Evolutionary conservation across 1,140 invertebrate species (phyloP), one percentile per base, ranked within the genome.

Genomic region (Chironomus tepperi): DNA sequence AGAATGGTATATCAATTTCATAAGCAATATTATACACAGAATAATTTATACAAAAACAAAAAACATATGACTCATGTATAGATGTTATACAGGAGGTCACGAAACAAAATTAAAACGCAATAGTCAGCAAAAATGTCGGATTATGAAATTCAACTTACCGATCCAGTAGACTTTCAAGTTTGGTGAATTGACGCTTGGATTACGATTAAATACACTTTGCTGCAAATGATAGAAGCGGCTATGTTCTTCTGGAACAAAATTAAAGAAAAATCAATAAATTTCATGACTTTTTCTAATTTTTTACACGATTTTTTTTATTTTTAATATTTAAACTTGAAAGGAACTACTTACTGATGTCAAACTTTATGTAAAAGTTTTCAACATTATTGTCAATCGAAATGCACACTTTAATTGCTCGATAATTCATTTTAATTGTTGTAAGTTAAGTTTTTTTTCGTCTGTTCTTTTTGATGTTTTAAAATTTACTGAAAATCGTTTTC

Each of bases 71-170:
- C 9, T n/a, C 47, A 57, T 57, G n/a, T 12, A 57, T 12, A 12
- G 7, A 57, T n/a, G 9, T 10, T 12, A 12, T 57, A 10, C 7
- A 57, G n/a, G n/a, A n/a, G 47, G 19, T 18, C 65, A 70, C 10
- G 18, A 70, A 6, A 19, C 65, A 70, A 19, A 16, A 70, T 70
- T 70, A 9, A 9, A 16, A 70, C 65, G 65, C 65, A 70, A 70
- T 18, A 67, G 7, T 7, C 18, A 70, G 65, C 18, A n/a, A 57
- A 57, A 57, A 57, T 57, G 47, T 57, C 47, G 47, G 16, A 70
- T 70, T 70, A 19, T 70, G 65, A 70, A 70, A 70, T 70, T 19
- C 18, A 3, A 19, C 65, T 70, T 70, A 70, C 65, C 65, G 7
- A 70, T 70, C 65, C 65, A 70, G 18, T 70, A 70, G 12, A 70